phyloP scores from a whole-genome alignment of 2,888 invertebrate species.

The Diloba caeruleocephala region DNA sequence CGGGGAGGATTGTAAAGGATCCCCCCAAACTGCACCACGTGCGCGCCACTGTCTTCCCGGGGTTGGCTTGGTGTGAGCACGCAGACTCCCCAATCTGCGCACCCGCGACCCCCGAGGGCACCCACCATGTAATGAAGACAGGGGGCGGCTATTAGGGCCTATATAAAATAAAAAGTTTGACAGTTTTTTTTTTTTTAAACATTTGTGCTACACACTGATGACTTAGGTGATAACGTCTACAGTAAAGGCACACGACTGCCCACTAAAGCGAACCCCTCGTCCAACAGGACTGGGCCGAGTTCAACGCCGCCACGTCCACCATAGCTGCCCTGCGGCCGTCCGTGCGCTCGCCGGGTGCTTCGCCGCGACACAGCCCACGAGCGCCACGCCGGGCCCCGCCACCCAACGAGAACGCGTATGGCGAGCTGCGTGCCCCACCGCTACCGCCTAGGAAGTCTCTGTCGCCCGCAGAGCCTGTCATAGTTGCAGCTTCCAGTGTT shows the following conservation, averaged over 20 bases:
- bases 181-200: too few species aligned
- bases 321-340: conserved; percentile 87
- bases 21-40: too few species aligned
- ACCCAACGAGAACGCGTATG: conserved; percentile 79
- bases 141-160: too few species aligned
- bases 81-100: too few species aligned
- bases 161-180: too few species aligned
- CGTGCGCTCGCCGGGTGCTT: conserved; percentile 88
- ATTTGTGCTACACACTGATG: too few species aligned
- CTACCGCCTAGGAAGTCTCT: conserved; percentile 90
- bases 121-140: too few species aligned
- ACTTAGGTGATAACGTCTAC: too few species aligned
- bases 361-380: conserved; percentile 86
- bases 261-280: background rate
- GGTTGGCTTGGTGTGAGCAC: too few species aligned
- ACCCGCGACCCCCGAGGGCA: too few species aligned
- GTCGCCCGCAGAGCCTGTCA: conserved; percentile 77
- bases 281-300: conserved; percentile 89
- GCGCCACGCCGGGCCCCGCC: conserved; percentile 69
- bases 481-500: conserved; percentile 78
- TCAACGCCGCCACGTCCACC: conserved; percentile 91
- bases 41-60: too few species aligned
- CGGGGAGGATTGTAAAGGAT: too few species aligned
- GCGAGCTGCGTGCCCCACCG: conserved; percentile 83
- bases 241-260: background rate